phyloP scores from a whole-genome alignment of 2,888 invertebrate species.

The Lepetodrilus schrolli region DNA sequence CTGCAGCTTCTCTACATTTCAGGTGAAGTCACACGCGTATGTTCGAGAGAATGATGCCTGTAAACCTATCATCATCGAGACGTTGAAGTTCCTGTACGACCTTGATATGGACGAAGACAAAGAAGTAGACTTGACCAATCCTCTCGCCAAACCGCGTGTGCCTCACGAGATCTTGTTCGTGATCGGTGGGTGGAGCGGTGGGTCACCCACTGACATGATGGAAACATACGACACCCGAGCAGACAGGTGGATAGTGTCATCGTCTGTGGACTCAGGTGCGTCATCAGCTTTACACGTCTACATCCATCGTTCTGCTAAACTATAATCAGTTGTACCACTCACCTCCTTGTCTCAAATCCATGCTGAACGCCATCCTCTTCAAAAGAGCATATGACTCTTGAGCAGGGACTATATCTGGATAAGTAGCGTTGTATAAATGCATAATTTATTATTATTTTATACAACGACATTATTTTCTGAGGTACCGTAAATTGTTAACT shows the following conservation, averaged over 20 bases:
- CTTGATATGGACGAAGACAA: conserved; percentile 88
- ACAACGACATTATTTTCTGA: too few species aligned
- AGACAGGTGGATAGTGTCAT: conserved; percentile 72
- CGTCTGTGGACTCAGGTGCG: conserved; percentile 59
- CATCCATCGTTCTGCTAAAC: too few species aligned
- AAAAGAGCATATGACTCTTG: too few species aligned
- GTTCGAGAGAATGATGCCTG: conserved; percentile 85
- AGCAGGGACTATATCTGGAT: too few species aligned
- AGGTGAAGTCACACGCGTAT: conserved; percentile 85
- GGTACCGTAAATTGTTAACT: too few species aligned
- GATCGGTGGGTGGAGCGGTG: conserved; percentile 81
- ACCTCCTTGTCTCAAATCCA: too few species aligned
- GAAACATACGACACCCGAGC: conserved; percentile 75
- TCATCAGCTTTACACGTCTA: too few species aligned
- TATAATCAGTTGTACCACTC: too few species aligned
- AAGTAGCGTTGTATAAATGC: too few species aligned
- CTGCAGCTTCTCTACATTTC: conserved; percentile 70
- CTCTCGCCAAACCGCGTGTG: conserved; percentile 83
- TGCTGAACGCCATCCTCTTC: too few species aligned
- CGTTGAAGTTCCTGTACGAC: conserved; percentile 92
- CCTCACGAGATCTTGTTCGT: conserved; percentile 77
- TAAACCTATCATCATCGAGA: conserved; percentile 91
- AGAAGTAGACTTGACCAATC: conserved; percentile 79
- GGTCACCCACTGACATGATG: conserved; percentile 83
- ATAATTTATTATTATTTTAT: too few species aligned